phyloP scores from a whole-genome alignment of 2,797 vertebrate genomes.

The Anguilla megastoma region DNA sequence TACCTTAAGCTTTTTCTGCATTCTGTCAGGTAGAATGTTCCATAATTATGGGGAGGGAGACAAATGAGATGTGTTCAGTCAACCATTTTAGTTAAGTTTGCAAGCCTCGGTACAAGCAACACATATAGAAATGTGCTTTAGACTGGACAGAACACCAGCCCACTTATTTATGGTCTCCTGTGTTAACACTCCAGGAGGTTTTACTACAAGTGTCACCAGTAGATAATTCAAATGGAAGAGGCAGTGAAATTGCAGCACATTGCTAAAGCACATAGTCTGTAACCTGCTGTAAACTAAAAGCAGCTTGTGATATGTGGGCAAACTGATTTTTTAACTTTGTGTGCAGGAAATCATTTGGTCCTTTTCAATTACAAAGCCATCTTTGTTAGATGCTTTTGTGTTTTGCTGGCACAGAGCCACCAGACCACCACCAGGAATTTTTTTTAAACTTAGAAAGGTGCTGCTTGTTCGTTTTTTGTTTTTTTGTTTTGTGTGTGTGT shows the following conservation, averaged over 20 bases:
- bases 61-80: constrained; percentile 2
- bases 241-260: background rate
- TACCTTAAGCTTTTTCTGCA: background rate
- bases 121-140: background rate
- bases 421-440: background rate
- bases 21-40: constrained; percentile 12
- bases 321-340: background rate
- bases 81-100: background rate
- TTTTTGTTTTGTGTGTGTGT: background rate
- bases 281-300: background rate
- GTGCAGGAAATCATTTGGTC: background rate
- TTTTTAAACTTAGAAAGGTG: background rate
- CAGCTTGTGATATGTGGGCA: background rate
- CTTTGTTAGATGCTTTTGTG: background rate
- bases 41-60: background rate
- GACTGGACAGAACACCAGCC: background rate
- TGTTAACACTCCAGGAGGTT: constrained; percentile 8
- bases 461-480: background rate
- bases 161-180: background rate
- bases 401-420: background rate
- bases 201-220: constrained; percentile 3
- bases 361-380: constrained; percentile 1
- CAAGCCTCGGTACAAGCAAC: background rate
- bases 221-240: constrained; percentile 23
- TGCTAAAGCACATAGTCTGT: background rate